A percentile compares a stretch with the other conserved stretches of the same genome.
Evolutionary conservation across 2,888 invertebrate genomes (phyloP).

Genomic region (Perdita meconis): DNA sequence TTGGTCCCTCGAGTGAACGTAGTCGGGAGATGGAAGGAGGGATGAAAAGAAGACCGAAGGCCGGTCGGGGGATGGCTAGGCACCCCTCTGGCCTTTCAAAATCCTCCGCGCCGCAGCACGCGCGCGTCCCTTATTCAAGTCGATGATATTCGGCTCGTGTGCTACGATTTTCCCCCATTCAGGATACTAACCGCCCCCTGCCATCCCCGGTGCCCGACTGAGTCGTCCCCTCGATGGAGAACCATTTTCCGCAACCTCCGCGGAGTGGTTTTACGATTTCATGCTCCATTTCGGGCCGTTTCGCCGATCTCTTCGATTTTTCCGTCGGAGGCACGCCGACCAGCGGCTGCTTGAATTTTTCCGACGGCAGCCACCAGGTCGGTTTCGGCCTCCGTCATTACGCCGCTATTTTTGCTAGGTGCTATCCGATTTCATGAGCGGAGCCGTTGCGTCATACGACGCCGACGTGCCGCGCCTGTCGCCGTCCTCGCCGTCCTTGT

Average conservation of each 20-base stretch:
- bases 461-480: slow-evolving; percentile 24
- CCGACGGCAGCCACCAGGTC: slow-evolving; percentile 10
- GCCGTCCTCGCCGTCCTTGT: too few species aligned
- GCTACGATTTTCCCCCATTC: slow-evolving; percentile 69
- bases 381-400: slow-evolving; percentile 6
- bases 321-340: slow-evolving; percentile 13
- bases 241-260: slow-evolving; percentile 60
- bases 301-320: slow-evolving; percentile 74
- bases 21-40: slow-evolving; percentile 4
- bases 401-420: slow-evolving; percentile 1
- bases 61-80: slow-evolving; percentile 10
- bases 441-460: not conserved
- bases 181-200: slow-evolving; percentile 62
- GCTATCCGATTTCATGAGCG: slow-evolving; percentile 14
- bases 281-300: slow-evolving; percentile 77
- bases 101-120: slow-evolving; percentile 36
- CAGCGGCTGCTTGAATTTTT: slow-evolving; percentile 38
- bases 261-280: slow-evolving; percentile 78
- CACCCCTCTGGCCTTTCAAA: slow-evolving; percentile 43
- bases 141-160: slow-evolving; percentile 73
- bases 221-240: slow-evolving; percentile 11
- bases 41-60: not conserved
- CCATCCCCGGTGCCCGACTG: slow-evolving; percentile 7
- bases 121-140: slow-evolving; percentile 72
- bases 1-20: slow-evolving; percentile 67